Evolutionary conservation across 2,888 invertebrate species (phyloP).

Genomic region (Conomelus anceps): DNA sequence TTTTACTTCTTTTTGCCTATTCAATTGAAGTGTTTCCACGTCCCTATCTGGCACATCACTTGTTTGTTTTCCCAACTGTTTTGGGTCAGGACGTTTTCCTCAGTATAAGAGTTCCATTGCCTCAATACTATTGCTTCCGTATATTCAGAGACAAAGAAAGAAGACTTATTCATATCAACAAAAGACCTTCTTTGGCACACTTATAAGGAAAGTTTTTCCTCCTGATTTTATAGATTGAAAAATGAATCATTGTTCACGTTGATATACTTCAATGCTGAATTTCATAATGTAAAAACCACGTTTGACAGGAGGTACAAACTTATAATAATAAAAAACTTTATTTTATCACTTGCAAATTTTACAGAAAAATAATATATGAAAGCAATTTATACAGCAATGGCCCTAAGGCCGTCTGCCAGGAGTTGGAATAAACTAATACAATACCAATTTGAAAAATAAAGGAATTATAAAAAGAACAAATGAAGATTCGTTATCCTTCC

Average conservation of each 20-base stretch:
- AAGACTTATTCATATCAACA: not conserved
- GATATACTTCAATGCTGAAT: not conserved
- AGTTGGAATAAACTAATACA: too few species aligned
- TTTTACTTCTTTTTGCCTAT: not conserved
- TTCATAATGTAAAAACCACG: too few species aligned
- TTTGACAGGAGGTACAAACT: too few species aligned
- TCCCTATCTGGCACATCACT: not conserved
- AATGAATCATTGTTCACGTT: not conserved
- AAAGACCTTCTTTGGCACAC: not conserved
- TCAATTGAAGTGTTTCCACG: not conserved
- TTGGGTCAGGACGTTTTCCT: not conserved
- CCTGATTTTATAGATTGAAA: not conserved
- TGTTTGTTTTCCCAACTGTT: not conserved
- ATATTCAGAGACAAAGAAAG: not conserved
- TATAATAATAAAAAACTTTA: too few species aligned
- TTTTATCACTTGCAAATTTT: too few species aligned
- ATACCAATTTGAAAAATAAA: too few species aligned
- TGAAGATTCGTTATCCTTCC: too few species aligned
- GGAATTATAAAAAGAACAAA: too few species aligned
- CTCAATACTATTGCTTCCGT: not conserved
- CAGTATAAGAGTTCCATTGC: not conserved
- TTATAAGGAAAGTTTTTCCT: not conserved
- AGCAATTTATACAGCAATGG: too few species aligned
- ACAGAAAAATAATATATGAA: too few species aligned
- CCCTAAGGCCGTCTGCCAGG: too few species aligned